These are phyloP conservation scores for Ophiothrix spiculata DNA, from an alignment of 35 echinoderm and acorn worm genomes.

Conservation along the genomic window DNA sequence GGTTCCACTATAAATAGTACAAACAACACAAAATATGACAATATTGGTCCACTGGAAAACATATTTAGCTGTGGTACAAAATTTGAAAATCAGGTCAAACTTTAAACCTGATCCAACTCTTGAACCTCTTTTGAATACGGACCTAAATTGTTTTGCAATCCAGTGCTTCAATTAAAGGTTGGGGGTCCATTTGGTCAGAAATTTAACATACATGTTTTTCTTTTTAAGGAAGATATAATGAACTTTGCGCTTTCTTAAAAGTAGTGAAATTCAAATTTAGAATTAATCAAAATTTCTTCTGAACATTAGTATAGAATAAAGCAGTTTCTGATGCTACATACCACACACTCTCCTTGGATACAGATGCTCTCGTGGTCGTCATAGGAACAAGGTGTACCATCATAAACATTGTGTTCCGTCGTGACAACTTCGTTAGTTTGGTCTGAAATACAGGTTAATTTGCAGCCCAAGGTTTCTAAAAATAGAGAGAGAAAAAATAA, in stretches of 20 bases:
- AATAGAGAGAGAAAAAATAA: not conserved
- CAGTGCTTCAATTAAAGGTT: not conserved
- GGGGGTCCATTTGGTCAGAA: not conserved
- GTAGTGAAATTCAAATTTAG: not conserved
- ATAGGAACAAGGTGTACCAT: constrained; percentile 82
- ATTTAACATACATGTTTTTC: not conserved
- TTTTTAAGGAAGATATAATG: not conserved
- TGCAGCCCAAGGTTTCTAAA: constrained; percentile 68
- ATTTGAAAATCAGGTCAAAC: no score
- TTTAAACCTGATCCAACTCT: no score
- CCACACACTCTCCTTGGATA: constrained; percentile 79
- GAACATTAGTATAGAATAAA: no score
- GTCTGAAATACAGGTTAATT: constrained; percentile 74
- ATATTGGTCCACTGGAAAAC: not conserved
- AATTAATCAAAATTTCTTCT: no score
- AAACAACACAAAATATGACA: no score
- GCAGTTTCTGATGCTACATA: no score
- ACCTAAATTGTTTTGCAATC: no score
- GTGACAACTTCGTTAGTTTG: constrained; percentile 53
- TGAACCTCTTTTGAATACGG: no score
- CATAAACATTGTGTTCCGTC: constrained; percentile 71
- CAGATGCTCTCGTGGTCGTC: constrained; percentile 81
- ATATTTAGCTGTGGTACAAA: no score
- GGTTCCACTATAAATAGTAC: no score
- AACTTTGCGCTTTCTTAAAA: not conserved